Conservation (phyloP, 2,888 invertebrate genomes). For the Suillia variegata region DNA sequence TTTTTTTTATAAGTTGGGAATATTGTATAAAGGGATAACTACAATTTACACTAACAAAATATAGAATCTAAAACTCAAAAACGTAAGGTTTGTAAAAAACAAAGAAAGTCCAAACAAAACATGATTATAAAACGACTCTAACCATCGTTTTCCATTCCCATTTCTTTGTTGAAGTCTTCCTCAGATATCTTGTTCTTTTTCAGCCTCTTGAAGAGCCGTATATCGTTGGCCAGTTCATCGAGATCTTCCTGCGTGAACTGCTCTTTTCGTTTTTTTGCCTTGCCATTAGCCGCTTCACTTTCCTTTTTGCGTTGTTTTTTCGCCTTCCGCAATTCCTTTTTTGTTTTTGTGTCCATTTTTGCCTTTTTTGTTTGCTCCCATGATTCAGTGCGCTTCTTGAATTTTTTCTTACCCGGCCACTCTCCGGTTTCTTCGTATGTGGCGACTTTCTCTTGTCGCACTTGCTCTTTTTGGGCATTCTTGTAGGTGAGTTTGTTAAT, state of each 20-base stretch:
- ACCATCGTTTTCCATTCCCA: constrained; percentile 61
- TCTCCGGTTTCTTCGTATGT: constrained; percentile 75
- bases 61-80: too few relatives aligned
- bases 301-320: constrained; percentile 60
- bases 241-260: constrained; percentile 75
- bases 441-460: constrained; percentile 73
- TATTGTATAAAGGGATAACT: too few relatives aligned
- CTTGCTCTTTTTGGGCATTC: constrained; percentile 78
- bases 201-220: constrained; percentile 81
- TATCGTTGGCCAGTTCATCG: constrained; percentile 78
- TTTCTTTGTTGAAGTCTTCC: constrained; percentile 70
- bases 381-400: constrained; percentile 67
- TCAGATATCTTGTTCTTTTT: constrained; percentile 80
- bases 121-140: too few relatives aligned
- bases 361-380: constrained; percentile 80
- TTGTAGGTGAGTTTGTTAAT: constrained; percentile 76
- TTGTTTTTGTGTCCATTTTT: constrained; percentile 64
- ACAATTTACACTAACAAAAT: too few relatives aligned
- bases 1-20: too few relatives aligned
- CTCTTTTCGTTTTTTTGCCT: constrained; percentile 63
- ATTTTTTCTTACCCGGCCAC: constrained; percentile 71
- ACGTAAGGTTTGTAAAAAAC: too few relatives aligned
- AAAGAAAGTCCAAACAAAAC: too few relatives aligned
- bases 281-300: constrained; percentile 40
- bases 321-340: constrained; percentile 63